Evolutionary conservation across 1,140 invertebrate genomes (phyloP).

Genomic region (Matsumurasca onukii): DNA sequence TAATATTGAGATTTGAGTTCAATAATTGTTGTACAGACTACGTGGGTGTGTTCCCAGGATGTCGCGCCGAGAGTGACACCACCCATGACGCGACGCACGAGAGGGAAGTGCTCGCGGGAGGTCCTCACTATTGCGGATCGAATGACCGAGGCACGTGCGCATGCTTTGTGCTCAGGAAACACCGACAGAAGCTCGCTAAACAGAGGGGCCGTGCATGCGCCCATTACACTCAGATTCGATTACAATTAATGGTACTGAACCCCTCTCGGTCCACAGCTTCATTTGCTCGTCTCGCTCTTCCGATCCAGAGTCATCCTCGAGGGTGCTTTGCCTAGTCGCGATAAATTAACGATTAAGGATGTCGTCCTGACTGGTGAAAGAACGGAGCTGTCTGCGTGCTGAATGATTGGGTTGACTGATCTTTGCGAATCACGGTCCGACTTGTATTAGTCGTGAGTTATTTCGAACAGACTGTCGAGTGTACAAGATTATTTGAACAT

Average conservation of each 20-base stretch:
- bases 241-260: conserved; percentile 13
- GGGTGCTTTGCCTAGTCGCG: no score
- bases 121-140: neutral
- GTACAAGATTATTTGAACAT: no score
- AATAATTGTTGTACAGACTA: no score
- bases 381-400: no score
- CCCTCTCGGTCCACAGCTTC: neutral
- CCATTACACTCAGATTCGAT: conserved; percentile 17
- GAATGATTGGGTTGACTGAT: no score
- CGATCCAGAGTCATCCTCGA: neutral
- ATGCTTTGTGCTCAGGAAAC: neutral
- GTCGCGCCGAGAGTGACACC: neutral
- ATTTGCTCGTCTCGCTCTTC: conserved; percentile 10
- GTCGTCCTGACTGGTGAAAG: no score
- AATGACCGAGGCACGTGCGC: conserved; percentile 2
- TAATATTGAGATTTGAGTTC: no score
- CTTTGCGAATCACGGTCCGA: no score
- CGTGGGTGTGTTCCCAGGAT: no score
- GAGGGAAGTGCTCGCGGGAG: neutral
- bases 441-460: no score
- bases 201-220: neutral
- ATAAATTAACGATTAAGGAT: no score
- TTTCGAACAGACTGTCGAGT: no score
- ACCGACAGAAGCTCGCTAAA: neutral
- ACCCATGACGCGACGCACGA: neutral